Conservation (phyloP, 2,113 vertebrate genomes). For the Mirza zaza region DNA sequence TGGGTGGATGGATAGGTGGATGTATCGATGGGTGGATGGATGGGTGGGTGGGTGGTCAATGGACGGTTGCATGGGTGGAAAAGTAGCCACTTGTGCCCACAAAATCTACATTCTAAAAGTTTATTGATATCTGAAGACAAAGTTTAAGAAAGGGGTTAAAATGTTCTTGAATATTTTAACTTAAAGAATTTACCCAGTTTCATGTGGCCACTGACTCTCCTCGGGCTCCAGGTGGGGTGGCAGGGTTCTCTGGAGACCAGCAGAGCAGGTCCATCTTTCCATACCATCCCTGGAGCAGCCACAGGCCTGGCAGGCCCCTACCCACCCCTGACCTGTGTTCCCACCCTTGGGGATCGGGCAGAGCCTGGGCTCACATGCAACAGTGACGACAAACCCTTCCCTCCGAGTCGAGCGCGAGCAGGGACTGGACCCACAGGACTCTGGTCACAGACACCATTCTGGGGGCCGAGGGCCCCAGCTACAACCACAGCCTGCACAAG, state of each 20-base stretch:
- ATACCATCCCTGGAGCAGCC: not conserved
- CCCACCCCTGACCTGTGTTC: too few relatives aligned
- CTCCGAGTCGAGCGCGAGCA: fast-evolving
- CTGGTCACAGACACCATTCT: fast-evolving
- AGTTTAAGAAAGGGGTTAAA: not conserved
- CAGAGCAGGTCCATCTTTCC: not conserved
- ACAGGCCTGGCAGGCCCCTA: not conserved
- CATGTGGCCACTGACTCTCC: not conserved
- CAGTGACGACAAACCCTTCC: not conserved
- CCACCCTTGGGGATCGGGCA: not conserved
- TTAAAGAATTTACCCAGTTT: not conserved
- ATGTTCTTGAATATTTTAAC: not conserved
- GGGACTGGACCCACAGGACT: not conserved
- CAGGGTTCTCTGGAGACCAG: not conserved
- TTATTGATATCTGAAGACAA: not conserved
- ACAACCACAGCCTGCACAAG: too few relatives aligned
- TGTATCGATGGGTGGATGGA: fast-evolving
- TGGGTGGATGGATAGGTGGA: fast-evolving
- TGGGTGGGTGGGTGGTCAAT: not conserved
- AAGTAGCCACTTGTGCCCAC: not conserved
- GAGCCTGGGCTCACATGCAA: fast-evolving
- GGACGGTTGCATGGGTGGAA: not conserved
- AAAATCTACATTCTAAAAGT: not conserved
- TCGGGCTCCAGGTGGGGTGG: fast-evolving
- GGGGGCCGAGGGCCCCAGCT: not conserved